Evolutionary conservation across 2,888 invertebrate species (phyloP).

Genomic region (Merodon equestris): DNA sequence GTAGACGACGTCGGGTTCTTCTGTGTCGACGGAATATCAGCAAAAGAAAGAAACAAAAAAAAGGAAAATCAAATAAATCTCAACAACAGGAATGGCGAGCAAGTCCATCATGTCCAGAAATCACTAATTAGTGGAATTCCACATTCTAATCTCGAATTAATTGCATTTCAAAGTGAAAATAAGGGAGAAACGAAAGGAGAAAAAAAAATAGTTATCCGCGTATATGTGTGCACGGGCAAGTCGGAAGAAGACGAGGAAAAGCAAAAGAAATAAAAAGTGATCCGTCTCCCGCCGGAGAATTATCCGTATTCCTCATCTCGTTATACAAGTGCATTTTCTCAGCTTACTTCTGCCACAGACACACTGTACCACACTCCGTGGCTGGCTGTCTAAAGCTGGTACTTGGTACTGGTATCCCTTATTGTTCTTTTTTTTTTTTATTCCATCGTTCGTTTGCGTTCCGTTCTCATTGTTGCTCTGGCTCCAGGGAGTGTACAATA

Average conservation of each 20-base stretch:
- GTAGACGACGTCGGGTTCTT: conserved; percentile 64
- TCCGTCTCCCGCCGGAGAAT: conserved; percentile 59
- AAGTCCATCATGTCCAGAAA: no score
- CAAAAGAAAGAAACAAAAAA: background rate
- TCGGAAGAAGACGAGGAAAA: conserved; percentile 72
- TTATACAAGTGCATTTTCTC: conserved; percentile 59
- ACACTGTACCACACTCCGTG: conserved; percentile 14
- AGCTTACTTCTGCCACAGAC: conserved; percentile 44
- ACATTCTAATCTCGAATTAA: background rate
- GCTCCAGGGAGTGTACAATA: conserved; percentile 54
- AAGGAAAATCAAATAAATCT: background rate
- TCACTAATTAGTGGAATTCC: background rate
- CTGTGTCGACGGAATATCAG: conserved; percentile 37
- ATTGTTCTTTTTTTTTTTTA: background rate
- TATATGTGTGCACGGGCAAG: conserved; percentile 1
- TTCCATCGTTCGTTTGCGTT: conserved; percentile 31
- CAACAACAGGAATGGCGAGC: no score
- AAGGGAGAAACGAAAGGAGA: background rate
- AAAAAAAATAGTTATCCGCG: background rate
- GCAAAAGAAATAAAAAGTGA: conserved; percentile 55
- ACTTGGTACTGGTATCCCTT: no score
- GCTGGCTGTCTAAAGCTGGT: background rate
- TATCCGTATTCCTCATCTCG: conserved; percentile 56
- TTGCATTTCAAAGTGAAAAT: conserved; percentile 28
- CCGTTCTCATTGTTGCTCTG: conserved; percentile 36